Evolutionary conservation across 1,140 invertebrate genomes (phyloP).

Genomic region (Euura lappo): DNA sequence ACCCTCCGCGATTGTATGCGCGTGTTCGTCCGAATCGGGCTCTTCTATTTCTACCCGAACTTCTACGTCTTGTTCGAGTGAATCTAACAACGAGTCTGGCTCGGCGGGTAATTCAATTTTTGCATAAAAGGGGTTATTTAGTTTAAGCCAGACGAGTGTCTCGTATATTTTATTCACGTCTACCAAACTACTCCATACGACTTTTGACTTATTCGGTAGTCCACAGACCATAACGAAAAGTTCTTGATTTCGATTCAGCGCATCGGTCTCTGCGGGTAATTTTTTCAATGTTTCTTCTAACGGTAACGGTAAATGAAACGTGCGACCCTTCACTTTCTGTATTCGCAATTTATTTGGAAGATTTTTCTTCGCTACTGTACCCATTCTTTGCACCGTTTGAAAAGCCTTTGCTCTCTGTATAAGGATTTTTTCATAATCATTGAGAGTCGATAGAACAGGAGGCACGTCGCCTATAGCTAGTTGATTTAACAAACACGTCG

Average conservation of each 20-base stretch:
- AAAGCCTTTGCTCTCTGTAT: constrained; percentile 23
- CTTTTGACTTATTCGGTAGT: constrained; percentile 31
- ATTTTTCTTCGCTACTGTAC: not conserved
- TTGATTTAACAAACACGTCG: not conserved
- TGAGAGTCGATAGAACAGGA: not conserved
- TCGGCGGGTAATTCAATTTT: too few relatives aligned
- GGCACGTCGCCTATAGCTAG: not conserved
- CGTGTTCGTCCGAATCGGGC: too few relatives aligned
- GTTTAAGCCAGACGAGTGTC: too few relatives aligned
- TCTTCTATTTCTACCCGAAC: too few relatives aligned
- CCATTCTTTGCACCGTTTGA: constrained; percentile 18
- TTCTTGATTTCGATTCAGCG: constrained; percentile 26
- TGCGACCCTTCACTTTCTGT: constrained; percentile 27
- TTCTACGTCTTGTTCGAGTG: too few relatives aligned
- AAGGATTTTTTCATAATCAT: constrained; percentile 20
- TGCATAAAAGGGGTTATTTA: too few relatives aligned
- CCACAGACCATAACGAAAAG: constrained; percentile 31
- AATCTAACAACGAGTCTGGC: too few relatives aligned
- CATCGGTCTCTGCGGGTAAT: constrained; percentile 20
- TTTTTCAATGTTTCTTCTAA: constrained; percentile 10
- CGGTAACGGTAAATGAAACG: not conserved
- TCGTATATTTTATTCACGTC: too few relatives aligned
- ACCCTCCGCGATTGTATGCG: too few relatives aligned
- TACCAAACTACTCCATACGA: constrained; percentile 26
- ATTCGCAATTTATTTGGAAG: not conserved